phyloP scores from a whole-genome alignment of 2,888 invertebrate genomes.

The Onthophagus sagittarius region DNA sequence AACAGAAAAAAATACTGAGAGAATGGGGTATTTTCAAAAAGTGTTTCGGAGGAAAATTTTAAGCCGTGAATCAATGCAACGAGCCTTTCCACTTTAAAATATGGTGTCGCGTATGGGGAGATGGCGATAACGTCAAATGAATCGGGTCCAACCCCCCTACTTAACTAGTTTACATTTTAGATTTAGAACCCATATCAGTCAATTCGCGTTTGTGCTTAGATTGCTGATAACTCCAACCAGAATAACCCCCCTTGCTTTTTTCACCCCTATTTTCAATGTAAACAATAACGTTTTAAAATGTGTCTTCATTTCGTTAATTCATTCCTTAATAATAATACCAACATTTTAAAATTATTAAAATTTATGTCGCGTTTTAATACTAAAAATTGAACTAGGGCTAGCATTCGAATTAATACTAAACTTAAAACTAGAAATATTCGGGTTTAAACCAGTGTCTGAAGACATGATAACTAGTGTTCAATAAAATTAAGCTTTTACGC shows the following conservation, averaged over 20 bases:
- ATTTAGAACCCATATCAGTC: slow-evolving; percentile 3
- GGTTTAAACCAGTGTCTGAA: too few relatives aligned
- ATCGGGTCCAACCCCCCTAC: slow-evolving; percentile 7
- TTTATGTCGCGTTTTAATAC: too few relatives aligned
- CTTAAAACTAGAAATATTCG: too few relatives aligned
- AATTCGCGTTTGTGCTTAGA: neutral
- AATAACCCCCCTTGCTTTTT: neutral
- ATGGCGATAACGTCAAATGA: slow-evolving; percentile 10
- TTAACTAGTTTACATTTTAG: slow-evolving; percentile 10
- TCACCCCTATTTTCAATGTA: neutral
- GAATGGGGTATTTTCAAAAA: neutral
- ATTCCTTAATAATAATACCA: too few relatives aligned
- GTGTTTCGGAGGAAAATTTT: neutral
- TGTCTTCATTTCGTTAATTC: neutral
- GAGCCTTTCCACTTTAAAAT: neutral
- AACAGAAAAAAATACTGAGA: neutral
- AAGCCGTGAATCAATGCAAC: neutral
- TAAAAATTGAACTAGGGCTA: too few relatives aligned
- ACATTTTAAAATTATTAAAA: too few relatives aligned
- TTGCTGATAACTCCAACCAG: neutral
- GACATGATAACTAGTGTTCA: too few relatives aligned
- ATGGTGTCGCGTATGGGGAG: neutral
- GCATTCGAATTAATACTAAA: too few relatives aligned
- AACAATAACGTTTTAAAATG: neutral
- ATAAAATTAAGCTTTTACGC: too few relatives aligned